Percentiles rank a stretch among this genome's conserved stretches.
These are phyloP conservation scores for Melanocharis versteri DNA, from an alignment of 2,113 vertebrate species.

Conservation along the genomic window DNA sequence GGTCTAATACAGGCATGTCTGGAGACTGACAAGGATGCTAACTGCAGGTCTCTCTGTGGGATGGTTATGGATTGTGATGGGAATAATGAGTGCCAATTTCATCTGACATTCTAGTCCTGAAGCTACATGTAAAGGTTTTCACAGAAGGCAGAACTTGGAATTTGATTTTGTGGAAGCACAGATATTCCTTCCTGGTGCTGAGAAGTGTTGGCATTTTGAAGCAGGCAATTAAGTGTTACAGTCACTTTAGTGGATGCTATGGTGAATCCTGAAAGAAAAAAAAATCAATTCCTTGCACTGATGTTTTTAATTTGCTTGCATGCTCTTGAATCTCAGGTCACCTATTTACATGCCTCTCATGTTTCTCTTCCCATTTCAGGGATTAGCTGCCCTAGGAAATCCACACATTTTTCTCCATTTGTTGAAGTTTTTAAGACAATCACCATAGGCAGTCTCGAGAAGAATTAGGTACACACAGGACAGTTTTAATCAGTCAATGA, in stretches of 20 bases:
- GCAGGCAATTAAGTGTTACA: neutral
- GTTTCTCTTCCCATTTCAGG: neutral
- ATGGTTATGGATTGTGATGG: neutral
- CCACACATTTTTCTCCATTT: neutral
- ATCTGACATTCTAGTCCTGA: neutral
- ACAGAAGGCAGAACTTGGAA: neutral
- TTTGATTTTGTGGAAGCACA: neutral
- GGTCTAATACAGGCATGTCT: neutral
- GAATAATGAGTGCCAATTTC: neutral
- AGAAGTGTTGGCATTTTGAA: neutral
- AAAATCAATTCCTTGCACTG: neutral
- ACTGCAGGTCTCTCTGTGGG: neutral
- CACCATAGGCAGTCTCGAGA: neutral
- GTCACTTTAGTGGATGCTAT: neutral
- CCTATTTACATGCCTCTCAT: neutral
- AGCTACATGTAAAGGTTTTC: neutral
- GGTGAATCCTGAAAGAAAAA: neutral
- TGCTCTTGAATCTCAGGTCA: neutral
- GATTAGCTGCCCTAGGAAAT: neutral
- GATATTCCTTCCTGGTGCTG: neutral
- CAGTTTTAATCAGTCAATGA: neutral
- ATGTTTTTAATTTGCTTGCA: neutral
- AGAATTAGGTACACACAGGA: neutral
- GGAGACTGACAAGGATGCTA: neutral
- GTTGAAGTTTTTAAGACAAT: neutral